phyloP scores from a whole-genome alignment of 2,797 vertebrate genomes.

The Philypnodon macrostomus region DNA sequence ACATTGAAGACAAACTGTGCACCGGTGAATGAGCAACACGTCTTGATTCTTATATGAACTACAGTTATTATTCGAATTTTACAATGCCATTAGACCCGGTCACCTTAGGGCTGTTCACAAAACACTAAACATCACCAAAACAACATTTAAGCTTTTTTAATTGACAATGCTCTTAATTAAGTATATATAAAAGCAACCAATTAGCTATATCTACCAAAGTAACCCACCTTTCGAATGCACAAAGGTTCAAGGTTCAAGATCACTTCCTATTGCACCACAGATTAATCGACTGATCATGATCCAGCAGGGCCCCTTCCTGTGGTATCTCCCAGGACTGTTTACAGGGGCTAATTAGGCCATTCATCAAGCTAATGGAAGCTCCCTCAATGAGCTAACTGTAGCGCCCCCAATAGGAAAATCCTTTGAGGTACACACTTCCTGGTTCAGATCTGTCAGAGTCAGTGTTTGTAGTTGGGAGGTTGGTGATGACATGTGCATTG shows the following conservation, averaged over 20 bases:
- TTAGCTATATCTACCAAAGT: background rate
- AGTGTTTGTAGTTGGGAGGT: conserved; percentile 11
- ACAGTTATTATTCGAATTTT: no score
- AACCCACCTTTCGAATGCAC: background rate
- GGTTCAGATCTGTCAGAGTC: conserved; percentile 52
- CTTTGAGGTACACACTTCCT: conserved; percentile 33
- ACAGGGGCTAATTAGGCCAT: conserved; percentile 67
- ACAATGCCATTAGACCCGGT: no score
- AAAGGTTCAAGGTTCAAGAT: conserved; percentile 3
- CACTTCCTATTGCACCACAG: conserved; percentile 11
- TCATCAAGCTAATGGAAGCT: conserved; percentile 73
- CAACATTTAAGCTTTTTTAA: no score
- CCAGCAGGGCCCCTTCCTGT: conserved; percentile 6
- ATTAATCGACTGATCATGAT: conserved; percentile 33
- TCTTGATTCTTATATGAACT: no score
- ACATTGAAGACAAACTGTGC: no score
- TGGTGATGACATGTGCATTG: no score
- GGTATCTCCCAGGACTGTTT: conserved; percentile 62
- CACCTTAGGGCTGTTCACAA: no score
- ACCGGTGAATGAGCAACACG: no score
- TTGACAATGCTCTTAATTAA: no score
- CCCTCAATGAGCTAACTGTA: conserved; percentile 55
- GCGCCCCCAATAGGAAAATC: conserved; percentile 33
- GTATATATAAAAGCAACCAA: no score
- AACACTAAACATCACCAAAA: no score